phyloP scores from a whole-genome alignment of 1,140 invertebrate genomes.

The Matsumurasca onukii region DNA sequence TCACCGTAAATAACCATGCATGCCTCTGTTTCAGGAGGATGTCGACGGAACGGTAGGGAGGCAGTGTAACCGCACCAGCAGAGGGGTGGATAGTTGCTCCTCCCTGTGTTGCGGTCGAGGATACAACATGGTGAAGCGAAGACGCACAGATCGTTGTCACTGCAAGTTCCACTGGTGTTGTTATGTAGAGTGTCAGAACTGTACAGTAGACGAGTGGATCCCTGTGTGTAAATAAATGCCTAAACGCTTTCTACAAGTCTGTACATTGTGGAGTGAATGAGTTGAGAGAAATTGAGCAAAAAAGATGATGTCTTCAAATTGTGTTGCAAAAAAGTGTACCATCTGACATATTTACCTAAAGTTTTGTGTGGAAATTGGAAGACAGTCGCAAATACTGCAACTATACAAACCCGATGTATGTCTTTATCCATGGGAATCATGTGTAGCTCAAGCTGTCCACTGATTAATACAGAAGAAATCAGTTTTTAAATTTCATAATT shows the following conservation, averaged over 20 bases:
- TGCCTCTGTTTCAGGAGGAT: too few relatives aligned
- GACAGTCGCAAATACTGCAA: too few relatives aligned
- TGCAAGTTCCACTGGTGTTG: conserved; percentile 95
- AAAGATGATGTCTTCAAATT: background rate
- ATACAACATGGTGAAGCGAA: conserved; percentile 78
- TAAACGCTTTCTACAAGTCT: background rate
- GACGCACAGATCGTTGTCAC: conserved; percentile 73
- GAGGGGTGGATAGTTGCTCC: conserved; percentile 73
- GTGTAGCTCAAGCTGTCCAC: too few relatives aligned
- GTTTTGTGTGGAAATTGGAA: too few relatives aligned
- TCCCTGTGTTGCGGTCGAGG: conserved; percentile 89
- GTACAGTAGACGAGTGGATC: conserved; percentile 80
- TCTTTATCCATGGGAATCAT: too few relatives aligned
- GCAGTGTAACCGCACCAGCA: conserved; percentile 73
- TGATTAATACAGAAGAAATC: too few relatives aligned
- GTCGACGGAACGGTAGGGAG: conserved; percentile 77
- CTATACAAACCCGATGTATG: too few relatives aligned
- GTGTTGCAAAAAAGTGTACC: too few relatives aligned
- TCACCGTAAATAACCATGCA: too few relatives aligned
- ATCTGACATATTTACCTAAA: too few relatives aligned
- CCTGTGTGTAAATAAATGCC: conserved; percentile 74
- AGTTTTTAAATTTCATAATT: too few relatives aligned
- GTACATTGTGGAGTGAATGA: background rate
- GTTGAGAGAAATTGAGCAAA: background rate
- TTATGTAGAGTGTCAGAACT: conserved; percentile 80